These are phyloP conservation scores for Pocillopora meandrina DNA, from an alignment of 92 coral and sea anemone species.

Conservation along the genomic window DNA sequence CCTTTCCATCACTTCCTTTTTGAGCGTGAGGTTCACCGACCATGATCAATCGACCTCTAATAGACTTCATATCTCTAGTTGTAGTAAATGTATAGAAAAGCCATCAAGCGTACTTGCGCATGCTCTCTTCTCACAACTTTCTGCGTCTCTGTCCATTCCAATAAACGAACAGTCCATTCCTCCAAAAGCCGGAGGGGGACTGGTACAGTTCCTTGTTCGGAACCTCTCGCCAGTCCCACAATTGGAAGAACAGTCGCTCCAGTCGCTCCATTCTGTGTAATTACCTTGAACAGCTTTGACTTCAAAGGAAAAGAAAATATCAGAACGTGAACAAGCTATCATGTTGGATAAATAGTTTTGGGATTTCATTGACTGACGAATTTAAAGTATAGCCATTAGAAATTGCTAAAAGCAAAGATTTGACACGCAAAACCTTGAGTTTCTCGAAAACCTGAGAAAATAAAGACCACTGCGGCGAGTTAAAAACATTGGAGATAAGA, in stretches of 20 bases:
- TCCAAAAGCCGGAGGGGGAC: conserved; percentile 94
- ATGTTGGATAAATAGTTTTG: too few relatives aligned
- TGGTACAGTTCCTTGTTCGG: conserved; percentile 95
- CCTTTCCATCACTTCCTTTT: too few relatives aligned
- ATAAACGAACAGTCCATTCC: conserved; percentile 91
- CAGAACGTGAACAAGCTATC: too few relatives aligned
- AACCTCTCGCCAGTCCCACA: conserved; percentile 90
- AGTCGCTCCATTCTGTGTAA: conserved; percentile 87
- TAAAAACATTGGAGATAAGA: too few relatives aligned
- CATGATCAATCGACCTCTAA: background rate
- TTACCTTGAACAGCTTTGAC: conserved; percentile 88
- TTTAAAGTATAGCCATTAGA: too few relatives aligned
- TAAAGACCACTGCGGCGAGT: too few relatives aligned
- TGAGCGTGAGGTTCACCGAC: too few relatives aligned
- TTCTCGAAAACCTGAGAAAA: too few relatives aligned
- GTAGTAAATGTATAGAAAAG: background rate
- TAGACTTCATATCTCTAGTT: background rate
- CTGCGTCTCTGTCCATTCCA: conserved; percentile 91
- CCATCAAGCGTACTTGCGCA: conserved; percentile 79
- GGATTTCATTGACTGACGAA: too few relatives aligned
- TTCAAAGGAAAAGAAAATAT: conserved; percentile 3
- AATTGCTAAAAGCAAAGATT: too few relatives aligned
- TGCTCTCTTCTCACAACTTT: conserved; percentile 74
- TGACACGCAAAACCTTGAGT: too few relatives aligned
- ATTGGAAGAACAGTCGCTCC: conserved; percentile 88